phyloP scores from a whole-genome alignment of 1,140 invertebrate genomes.

The Leptinotarsa lineolata region DNA sequence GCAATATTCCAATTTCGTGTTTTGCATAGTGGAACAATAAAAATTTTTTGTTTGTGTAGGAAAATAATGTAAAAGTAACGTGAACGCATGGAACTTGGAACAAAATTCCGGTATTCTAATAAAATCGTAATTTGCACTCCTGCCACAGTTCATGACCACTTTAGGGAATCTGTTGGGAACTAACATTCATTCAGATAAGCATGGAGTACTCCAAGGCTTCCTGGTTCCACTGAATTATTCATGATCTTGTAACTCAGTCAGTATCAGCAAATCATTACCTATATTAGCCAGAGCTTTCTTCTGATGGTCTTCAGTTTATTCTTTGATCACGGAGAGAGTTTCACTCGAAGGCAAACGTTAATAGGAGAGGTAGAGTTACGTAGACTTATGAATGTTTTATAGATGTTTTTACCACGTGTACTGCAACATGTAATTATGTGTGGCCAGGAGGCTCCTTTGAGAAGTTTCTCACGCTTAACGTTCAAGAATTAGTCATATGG shows the following conservation, averaged over 20 bases:
- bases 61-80: too few relatives aligned
- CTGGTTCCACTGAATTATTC: conserved; percentile 5
- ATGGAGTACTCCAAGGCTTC: conserved; percentile 2
- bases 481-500: conserved; percentile 24
- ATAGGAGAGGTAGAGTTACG: conserved; percentile 3
- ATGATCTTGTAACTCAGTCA: conserved; percentile 1
- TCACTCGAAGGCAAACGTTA: not conserved
- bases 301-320: not conserved
- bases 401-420: conserved; percentile 24
- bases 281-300: not conserved
- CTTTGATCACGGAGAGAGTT: conserved; percentile 7
- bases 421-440: conserved; percentile 20
- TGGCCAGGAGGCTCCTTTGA: conserved; percentile 16
- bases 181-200: not conserved
- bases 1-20: too few relatives aligned
- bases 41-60: too few relatives aligned
- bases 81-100: too few relatives aligned
- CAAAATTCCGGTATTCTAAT: too few relatives aligned
- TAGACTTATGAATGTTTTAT: conserved; percentile 5
- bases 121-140: too few relatives aligned
- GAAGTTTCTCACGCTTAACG: conserved; percentile 23
- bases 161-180: not conserved
- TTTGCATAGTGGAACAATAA: too few relatives aligned
- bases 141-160: too few relatives aligned
- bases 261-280: conserved; percentile 3